A percentile compares a stretch with the other conserved stretches of the same genome.
These are phyloP conservation scores for Myiothlypis chrysogaster DNA, from an alignment of 2,797 vertebrate genomes.

Conservation along the genomic window DNA sequence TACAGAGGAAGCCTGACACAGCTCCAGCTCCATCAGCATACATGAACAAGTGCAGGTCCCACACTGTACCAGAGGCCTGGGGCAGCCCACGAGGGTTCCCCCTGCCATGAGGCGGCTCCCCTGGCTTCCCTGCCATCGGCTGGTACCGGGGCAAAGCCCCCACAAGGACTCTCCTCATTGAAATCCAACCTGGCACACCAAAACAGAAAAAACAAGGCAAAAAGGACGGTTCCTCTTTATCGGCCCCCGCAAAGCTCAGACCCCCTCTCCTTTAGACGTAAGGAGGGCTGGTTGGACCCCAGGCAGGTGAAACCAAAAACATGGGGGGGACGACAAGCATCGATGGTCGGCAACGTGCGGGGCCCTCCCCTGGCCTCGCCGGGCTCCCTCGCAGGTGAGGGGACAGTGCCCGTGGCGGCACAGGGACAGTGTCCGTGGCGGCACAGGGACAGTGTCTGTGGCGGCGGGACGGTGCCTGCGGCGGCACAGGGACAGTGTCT, in stretches of 20 bases:
- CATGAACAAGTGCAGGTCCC: rapidly evolving
- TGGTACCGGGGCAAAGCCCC: neutral
- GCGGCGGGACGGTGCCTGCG: rapidly evolving
- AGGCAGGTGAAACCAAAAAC: neutral
- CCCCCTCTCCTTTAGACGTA: no score
- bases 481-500: no score
- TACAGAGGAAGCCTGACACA: neutral
- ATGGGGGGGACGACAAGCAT: rapidly evolving
- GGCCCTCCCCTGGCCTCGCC: no score
- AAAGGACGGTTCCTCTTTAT: rapidly evolving
- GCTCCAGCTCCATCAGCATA: neutral
- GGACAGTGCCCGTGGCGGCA: neutral
- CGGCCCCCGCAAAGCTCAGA: neutral
- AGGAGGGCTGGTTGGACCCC: neutral
- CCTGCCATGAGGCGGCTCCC: neutral
- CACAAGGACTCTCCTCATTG: rapidly evolving
- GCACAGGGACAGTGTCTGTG: no score
- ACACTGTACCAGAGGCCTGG: rapidly evolving
- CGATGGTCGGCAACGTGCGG: rapidly evolving
- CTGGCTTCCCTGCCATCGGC: neutral
- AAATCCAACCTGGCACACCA: neutral
- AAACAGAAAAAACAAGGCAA: rapidly evolving
- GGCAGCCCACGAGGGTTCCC: neutral
- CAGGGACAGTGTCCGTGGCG: no score
- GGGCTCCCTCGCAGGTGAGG: neutral